Percentiles rank a stretch among this genome's conserved stretches.
phyloP scores from a whole-genome alignment of 1,140 invertebrate species.

The Pectinophora gossypiella region DNA sequence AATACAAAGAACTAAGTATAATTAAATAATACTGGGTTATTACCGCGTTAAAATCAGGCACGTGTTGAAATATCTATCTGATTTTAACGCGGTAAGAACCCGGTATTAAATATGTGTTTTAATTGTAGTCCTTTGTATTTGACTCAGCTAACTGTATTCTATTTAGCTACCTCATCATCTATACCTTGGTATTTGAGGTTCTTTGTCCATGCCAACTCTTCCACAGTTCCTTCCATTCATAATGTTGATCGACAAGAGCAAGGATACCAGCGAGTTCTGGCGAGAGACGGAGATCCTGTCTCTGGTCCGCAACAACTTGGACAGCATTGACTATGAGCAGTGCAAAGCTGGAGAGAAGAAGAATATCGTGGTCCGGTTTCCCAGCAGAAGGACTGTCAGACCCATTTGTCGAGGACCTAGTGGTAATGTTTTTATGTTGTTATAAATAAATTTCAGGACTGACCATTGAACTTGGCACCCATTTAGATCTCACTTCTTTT shows the following conservation, averaged over 20 bases:
- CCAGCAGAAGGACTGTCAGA: constrained; percentile 34
- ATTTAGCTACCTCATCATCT: no score
- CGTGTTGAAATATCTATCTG: no score
- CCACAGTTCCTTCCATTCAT: constrained; percentile 52
- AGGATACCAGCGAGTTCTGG: constrained; percentile 59
- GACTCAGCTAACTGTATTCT: no score
- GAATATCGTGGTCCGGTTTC: constrained; percentile 23
- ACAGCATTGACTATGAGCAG: constrained; percentile 43
- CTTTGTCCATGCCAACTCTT: no score
- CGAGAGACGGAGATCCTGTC: constrained; percentile 51
- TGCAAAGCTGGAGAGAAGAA: constrained; percentile 26
- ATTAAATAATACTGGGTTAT: no score
- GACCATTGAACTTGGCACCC: constrained; percentile 27
- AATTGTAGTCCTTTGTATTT: no score
- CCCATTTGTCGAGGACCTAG: constrained; percentile 35
- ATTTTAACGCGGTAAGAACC: no score
- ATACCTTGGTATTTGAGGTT: no score
- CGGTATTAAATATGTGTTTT: no score
- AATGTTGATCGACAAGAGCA: constrained; percentile 44
- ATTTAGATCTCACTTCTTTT: no score
- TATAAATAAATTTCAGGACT: constrained; percentile 16
- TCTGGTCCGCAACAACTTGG: constrained; percentile 34
- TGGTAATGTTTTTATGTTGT: constrained; percentile 20
- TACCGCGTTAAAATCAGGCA: no score
- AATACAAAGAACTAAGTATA: no score